Conservation (phyloP, 2,797 vertebrate genomes). For the Xenentodon cancila region DNA sequence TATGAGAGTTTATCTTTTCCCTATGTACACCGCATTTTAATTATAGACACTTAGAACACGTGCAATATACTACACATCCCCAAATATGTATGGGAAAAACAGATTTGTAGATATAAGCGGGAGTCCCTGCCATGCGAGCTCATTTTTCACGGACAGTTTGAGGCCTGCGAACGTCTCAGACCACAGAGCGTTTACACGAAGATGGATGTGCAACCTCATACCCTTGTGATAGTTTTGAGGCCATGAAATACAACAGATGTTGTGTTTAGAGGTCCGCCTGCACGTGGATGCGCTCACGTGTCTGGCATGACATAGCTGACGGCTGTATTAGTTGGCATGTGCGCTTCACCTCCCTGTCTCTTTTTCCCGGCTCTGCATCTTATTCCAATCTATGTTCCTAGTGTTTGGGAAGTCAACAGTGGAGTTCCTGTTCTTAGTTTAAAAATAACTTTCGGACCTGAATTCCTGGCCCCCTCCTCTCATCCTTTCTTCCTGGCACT, state of each 20-base stretch:
- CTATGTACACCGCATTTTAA: conserved; percentile 32
- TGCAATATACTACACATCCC: conserved; percentile 15
- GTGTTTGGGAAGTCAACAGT: conserved; percentile 79
- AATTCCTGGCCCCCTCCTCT: conserved; percentile 61
- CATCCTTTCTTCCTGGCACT: conserved; percentile 47
- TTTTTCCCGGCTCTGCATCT: conserved; percentile 27
- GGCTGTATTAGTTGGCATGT: conserved; percentile 24
- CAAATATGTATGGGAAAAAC: conserved; percentile 5
- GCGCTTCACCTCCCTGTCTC: conserved; percentile 17
- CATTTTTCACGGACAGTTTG: conserved; percentile 22
- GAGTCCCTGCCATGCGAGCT: conserved; percentile 34
- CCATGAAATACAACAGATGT: conserved; percentile 16
- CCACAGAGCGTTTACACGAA: conserved; percentile 18
- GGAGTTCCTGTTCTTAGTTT: conserved; percentile 79
- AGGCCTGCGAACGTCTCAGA: conserved; percentile 14
- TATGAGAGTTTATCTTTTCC: conserved; percentile 18
- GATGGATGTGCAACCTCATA: conserved; percentile 9
- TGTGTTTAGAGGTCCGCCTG: conserved; percentile 14
- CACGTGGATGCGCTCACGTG: conserved; percentile 8
- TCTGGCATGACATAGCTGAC: conserved; percentile 33
- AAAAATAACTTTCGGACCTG: conserved; percentile 79
- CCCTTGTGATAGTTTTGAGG: conserved; percentile 19
- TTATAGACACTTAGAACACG: conserved; percentile 49
- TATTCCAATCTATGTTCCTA: conserved; percentile 52
- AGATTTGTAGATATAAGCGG: conserved; percentile 17